Conservation (phyloP, 2,797 vertebrate species). For the Capromys pilorides region DNA sequence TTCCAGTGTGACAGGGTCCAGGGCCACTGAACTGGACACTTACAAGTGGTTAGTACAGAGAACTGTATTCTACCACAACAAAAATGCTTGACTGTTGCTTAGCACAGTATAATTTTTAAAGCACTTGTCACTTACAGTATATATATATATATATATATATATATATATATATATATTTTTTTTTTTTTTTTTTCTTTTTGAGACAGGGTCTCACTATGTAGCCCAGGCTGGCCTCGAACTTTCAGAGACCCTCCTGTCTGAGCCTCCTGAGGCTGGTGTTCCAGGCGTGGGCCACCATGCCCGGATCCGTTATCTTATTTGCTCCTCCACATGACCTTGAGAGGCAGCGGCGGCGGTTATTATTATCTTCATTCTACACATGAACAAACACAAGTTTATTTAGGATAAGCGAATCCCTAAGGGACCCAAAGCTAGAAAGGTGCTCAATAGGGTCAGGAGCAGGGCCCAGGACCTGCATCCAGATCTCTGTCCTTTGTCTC, state of each 20-base stretch:
- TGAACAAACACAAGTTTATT: conserved; percentile 26
- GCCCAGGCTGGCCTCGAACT: neutral
- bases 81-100: conserved; percentile 4
- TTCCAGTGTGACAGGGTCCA: neutral
- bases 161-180: no score
- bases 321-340: neutral
- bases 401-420: conserved; percentile 36
- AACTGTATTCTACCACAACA: conserved; percentile 25
- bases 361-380: conserved; percentile 23
- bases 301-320: neutral
- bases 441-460: neutral
- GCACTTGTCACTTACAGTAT: neutral
- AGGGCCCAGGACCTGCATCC: neutral
- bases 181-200: neutral
- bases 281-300: neutral
- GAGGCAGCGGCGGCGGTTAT: conserved; percentile 6
- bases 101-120: conserved; percentile 13
- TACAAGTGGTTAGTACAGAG: conserved; percentile 3
- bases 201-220: neutral
- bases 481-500: neutral
- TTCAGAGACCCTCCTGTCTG: neutral
- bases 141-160: no score
- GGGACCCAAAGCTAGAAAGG: neutral
- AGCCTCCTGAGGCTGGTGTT: neutral
- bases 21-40: neutral